Conservation (phyloP, 2,113 vertebrate genomes). For the Thunnus thynnus region DNA sequence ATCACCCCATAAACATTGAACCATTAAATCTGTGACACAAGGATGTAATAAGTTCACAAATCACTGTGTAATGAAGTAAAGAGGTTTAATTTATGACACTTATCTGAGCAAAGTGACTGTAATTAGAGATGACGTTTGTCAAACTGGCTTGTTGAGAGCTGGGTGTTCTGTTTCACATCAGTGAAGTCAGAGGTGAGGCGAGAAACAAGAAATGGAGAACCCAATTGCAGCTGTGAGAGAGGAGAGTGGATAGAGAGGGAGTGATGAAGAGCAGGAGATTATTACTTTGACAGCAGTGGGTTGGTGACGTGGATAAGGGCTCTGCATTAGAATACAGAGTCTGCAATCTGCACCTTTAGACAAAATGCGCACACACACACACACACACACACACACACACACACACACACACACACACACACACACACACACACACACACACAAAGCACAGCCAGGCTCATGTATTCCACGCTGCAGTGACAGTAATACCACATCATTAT, state of each 20-base stretch:
- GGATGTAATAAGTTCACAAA: conserved; percentile 26
- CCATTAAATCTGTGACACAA: not conserved
- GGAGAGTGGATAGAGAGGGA: not conserved
- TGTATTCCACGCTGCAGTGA: conserved; percentile 3
- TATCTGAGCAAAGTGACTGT: conserved; percentile 20
- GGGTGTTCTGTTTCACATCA: conserved; percentile 1
- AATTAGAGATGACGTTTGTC: conserved; percentile 18
- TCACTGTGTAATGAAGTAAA: conserved; percentile 20
- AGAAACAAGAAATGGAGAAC: conserved; percentile 19
- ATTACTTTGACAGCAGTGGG: conserved; percentile 23
- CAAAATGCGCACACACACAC: not conserved
- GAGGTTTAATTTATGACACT: conserved; percentile 26
- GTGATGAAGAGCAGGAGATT: conserved; percentile 13
- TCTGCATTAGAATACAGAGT: conserved; percentile 8
- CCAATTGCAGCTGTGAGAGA: not conserved
- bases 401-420: conserved; percentile 1
- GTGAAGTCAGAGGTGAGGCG: not conserved
- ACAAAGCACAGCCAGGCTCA: not conserved
- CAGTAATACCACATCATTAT: conserved; percentile 16
- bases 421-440: not conserved
- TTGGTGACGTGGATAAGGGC: not conserved
- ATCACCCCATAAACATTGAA: not conserved
- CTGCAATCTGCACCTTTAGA: not conserved
- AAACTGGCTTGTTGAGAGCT: conserved; percentile 1
- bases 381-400: conserved; percentile 5